phyloP scores from a whole-genome alignment of 1,140 invertebrate species.

The Lepidurus packardi region DNA sequence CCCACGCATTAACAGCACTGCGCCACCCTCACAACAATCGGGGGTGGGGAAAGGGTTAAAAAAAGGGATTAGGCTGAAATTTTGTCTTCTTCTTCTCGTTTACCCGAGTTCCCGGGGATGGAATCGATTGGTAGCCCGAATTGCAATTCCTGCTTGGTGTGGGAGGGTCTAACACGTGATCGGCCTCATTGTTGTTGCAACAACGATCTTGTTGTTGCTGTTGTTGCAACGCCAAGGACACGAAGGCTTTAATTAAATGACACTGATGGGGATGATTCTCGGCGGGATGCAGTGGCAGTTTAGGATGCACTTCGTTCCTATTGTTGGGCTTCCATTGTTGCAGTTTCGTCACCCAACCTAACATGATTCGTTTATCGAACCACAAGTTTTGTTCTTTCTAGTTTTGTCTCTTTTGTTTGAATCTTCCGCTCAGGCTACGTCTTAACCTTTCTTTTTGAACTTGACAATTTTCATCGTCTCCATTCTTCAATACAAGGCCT shows the following conservation, averaged over 20 bases:
- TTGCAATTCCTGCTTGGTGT: background rate
- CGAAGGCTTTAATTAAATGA: conserved; percentile 10
- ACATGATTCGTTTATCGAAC: background rate
- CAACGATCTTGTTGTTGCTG: background rate
- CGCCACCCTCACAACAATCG: background rate
- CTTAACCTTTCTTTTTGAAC: background rate
- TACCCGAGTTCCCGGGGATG: background rate
- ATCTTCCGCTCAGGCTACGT: background rate
- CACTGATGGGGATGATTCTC: conserved; percentile 3
- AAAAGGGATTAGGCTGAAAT: background rate
- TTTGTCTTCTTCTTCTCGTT: background rate
- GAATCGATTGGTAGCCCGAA: background rate
- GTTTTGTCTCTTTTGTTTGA: background rate
- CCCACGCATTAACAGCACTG: conserved; percentile 4
- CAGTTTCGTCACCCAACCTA: background rate
- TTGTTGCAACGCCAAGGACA: background rate
- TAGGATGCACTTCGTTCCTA: conserved; percentile 10
- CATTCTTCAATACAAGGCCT: too few relatives aligned
- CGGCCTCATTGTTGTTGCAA: background rate
- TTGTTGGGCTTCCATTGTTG: conserved; percentile 15
- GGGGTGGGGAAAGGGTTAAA: background rate
- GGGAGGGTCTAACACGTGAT: background rate
- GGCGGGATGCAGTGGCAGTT: background rate
- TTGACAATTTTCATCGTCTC: too few relatives aligned
- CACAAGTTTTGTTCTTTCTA: background rate